Conservation (phyloP, 2,797 vertebrate species). For the Simalia tracyae region DNA sequence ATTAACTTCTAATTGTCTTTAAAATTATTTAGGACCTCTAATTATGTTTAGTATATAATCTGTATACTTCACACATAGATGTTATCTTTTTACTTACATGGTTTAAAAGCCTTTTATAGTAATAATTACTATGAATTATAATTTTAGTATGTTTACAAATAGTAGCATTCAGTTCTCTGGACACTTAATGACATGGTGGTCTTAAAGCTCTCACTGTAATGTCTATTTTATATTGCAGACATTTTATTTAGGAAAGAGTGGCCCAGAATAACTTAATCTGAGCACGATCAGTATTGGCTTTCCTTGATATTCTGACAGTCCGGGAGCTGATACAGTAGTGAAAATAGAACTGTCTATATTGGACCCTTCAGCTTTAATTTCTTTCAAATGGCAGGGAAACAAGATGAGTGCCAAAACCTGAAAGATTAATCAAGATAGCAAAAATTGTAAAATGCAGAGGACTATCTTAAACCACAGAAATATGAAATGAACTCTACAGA, state of each 20-base stretch:
- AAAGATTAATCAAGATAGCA: slow-evolving; percentile 47
- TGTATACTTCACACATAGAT: background rate
- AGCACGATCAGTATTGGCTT: background rate
- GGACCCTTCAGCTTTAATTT: slow-evolving; percentile 44
- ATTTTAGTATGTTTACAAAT: slow-evolving; percentile 8
- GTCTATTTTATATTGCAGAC: slow-evolving; percentile 54
- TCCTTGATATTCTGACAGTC: slow-evolving; percentile 61
- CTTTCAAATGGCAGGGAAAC: slow-evolving; percentile 55
- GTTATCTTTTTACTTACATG: background rate
- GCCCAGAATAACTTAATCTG: slow-evolving; percentile 47
- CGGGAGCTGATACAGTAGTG: slow-evolving; percentile 51
- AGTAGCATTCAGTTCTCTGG: slow-evolving; percentile 18
- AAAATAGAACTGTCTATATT: slow-evolving; percentile 57
- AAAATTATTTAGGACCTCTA: background rate
- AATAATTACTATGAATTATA: background rate
- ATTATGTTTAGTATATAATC: background rate
- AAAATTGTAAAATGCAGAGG: slow-evolving; percentile 41
- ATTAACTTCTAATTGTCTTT: background rate
- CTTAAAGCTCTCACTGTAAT: slow-evolving; percentile 39
- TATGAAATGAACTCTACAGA: slow-evolving; percentile 15
- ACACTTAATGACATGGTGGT: slow-evolving; percentile 20
- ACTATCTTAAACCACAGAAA: slow-evolving; percentile 42
- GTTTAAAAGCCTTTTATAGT: slow-evolving; percentile 21
- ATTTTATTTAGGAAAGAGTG: slow-evolving; percentile 52
- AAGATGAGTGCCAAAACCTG: slow-evolving; percentile 47